These are phyloP conservation scores for Percopsis omiscomaycus DNA, from an alignment of 2,797 vertebrate species.

Conservation along the genomic window DNA sequence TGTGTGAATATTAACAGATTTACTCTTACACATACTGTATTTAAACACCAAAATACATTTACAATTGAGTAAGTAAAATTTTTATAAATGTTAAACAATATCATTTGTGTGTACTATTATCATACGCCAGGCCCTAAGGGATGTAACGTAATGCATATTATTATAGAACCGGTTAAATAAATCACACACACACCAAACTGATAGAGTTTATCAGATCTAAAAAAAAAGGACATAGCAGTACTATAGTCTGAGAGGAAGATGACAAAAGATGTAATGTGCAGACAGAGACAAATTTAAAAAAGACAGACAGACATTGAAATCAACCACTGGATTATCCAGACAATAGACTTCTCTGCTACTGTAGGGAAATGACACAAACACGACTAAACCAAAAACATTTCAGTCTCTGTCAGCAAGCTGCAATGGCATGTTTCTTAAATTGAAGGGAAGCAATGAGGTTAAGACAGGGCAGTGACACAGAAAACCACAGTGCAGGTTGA, in stretches of 20 bases:
- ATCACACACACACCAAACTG: background rate
- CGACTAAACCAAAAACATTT: slow-evolving; percentile 23
- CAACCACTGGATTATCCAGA: slow-evolving; percentile 34
- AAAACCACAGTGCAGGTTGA: slow-evolving; percentile 43
- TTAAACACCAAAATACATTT: background rate
- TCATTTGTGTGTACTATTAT: background rate
- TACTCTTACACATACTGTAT: background rate
- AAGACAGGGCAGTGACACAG: slow-evolving; percentile 34
- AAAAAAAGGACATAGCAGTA: slow-evolving; percentile 3
- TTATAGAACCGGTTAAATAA: background rate
- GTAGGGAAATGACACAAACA: slow-evolving; percentile 22
- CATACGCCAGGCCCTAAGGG: background rate
- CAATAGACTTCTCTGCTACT: slow-evolving; percentile 20
- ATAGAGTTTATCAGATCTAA: background rate
- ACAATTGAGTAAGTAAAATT: too few relatives aligned
- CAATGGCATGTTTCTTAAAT: slow-evolving; percentile 26
- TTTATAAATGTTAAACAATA: too few relatives aligned
- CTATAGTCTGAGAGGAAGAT: slow-evolving; percentile 8
- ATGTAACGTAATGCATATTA: slow-evolving; percentile 2
- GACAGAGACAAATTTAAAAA: slow-evolving; percentile 25
- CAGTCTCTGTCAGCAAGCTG: slow-evolving; percentile 19
- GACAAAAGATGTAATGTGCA: slow-evolving; percentile 22
- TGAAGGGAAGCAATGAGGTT: slow-evolving; percentile 33
- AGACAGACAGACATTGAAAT: slow-evolving; percentile 28
- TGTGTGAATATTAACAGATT: background rate